Percentiles rank a stretch among this genome's conserved stretches.
Evolutionary conservation across 2,888 invertebrate genomes (phyloP).

Genomic region (Hypomecis atomaria): DNA sequence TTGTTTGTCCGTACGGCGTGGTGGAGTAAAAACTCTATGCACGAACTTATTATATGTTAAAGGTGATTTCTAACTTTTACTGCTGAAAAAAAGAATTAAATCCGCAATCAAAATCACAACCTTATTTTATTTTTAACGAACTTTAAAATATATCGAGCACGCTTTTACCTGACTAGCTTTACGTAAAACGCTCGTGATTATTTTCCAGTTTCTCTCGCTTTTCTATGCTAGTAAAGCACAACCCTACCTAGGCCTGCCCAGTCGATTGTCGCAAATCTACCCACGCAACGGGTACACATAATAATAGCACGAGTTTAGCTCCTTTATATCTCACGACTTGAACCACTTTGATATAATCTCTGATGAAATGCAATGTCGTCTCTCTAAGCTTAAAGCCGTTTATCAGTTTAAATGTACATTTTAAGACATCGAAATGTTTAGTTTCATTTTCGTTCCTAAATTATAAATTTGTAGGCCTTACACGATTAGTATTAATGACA

Average conservation of each 20-base stretch:
- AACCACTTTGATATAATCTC: conserved; percentile 20
- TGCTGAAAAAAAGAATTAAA: too few species aligned
- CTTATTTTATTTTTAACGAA: too few species aligned
- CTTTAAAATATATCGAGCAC: too few species aligned
- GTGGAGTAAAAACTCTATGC: too few species aligned
- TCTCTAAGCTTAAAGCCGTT: background rate
- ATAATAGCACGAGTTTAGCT: conserved; percentile 36
- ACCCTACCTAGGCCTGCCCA: conserved; percentile 24
- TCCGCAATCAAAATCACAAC: too few species aligned
- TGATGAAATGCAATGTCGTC: background rate
- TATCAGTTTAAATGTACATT: background rate
- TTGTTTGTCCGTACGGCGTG: too few species aligned
- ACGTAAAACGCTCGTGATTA: background rate
- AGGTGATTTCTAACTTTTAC: too few species aligned
- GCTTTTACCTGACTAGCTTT: background rate
- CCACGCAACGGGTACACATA: conserved; percentile 52
- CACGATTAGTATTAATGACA: background rate
- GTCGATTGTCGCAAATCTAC: conserved; percentile 50
- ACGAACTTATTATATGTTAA: too few species aligned
- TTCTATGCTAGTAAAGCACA: conserved; percentile 13
- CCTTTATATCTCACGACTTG: conserved; percentile 39
- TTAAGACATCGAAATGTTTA: background rate
- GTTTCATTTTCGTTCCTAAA: conserved; percentile 4
- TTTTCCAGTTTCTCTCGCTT: background rate
- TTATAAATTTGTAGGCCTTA: background rate